Conservation (phyloP, 2,113 vertebrate species). For the Odocoileus virginianus region DNA sequence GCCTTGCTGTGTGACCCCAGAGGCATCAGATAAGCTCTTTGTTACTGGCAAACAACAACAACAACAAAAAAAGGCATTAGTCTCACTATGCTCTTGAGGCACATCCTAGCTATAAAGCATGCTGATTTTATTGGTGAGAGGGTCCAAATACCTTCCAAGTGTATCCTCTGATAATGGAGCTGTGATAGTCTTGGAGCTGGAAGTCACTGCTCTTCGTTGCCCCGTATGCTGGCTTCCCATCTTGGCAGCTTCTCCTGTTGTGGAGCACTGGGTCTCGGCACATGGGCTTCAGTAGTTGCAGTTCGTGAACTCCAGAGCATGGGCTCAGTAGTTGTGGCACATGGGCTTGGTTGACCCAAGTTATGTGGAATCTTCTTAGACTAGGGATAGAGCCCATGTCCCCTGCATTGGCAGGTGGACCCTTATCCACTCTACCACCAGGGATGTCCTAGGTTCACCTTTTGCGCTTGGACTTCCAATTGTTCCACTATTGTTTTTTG, state of each 20-base stretch:
- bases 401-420: not conserved
- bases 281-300: not conserved
- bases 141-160: not conserved
- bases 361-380: not conserved
- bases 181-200: not conserved
- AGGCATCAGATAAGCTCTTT: not conserved
- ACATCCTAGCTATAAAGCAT: fast-evolving
- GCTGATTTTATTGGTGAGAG: not conserved
- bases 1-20: not conserved
- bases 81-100: not conserved
- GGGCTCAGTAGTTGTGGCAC: not conserved
- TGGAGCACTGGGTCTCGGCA: not conserved
- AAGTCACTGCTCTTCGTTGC: not conserved
- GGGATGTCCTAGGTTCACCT: not conserved
- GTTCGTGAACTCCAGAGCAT: not conserved
- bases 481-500: not conserved
- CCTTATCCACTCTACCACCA: not conserved
- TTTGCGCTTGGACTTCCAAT: not conserved
- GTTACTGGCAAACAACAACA: not conserved
- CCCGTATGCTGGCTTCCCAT: not conserved
- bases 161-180: not conserved
- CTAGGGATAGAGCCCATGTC: not conserved
- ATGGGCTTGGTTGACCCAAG: not conserved
- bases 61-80: not conserved
- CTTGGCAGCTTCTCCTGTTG: not conserved